A percentile compares a stretch with the other conserved stretches of the same genome.
Evolutionary conservation across 2,888 invertebrate species (phyloP).

Genomic region (Herminia tarsipennalis): DNA sequence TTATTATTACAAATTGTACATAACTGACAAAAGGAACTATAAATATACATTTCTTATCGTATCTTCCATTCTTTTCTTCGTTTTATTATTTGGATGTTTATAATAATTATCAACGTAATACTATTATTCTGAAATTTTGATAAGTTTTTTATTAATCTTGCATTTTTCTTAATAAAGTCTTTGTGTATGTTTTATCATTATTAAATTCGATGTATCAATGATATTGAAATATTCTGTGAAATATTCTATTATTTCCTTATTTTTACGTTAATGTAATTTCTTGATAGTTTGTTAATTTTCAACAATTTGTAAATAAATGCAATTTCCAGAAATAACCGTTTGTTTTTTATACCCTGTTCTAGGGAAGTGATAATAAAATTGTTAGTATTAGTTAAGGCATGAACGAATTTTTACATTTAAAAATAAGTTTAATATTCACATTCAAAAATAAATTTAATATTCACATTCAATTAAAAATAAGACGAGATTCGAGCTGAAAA

Average conservation of each 20-base stretch:
- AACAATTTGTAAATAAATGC: conserved; percentile 67
- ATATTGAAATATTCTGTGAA: conserved; percentile 25
- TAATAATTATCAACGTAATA: conserved; percentile 7
- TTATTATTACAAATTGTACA: conserved; percentile 32
- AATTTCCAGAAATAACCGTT: conserved; percentile 34
- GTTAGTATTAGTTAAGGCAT: too few relatives aligned
- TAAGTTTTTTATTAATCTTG: background rate
- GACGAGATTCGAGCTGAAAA: too few relatives aligned
- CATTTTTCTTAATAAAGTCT: conserved; percentile 4
- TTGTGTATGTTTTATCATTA: conserved; percentile 10
- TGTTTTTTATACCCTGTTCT: background rate
- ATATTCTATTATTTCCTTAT: conserved; percentile 22
- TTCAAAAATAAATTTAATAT: too few relatives aligned
- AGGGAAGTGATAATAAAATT: too few relatives aligned
- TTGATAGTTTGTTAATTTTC: conserved; percentile 38
- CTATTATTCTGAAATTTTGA: conserved; percentile 11
- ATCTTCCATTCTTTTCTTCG: conserved; percentile 13
- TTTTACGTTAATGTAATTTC: conserved; percentile 37
- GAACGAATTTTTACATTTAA: too few relatives aligned
- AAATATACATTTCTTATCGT: conserved; percentile 22
- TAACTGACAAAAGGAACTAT: conserved; percentile 17
- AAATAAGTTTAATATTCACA: too few relatives aligned
- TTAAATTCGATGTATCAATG: conserved; percentile 20
- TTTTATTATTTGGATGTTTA: conserved; percentile 1
- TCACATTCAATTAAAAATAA: too few relatives aligned